phyloP scores from a whole-genome alignment of 2,888 invertebrate species.

The Drosophila aldrichi region DNA sequence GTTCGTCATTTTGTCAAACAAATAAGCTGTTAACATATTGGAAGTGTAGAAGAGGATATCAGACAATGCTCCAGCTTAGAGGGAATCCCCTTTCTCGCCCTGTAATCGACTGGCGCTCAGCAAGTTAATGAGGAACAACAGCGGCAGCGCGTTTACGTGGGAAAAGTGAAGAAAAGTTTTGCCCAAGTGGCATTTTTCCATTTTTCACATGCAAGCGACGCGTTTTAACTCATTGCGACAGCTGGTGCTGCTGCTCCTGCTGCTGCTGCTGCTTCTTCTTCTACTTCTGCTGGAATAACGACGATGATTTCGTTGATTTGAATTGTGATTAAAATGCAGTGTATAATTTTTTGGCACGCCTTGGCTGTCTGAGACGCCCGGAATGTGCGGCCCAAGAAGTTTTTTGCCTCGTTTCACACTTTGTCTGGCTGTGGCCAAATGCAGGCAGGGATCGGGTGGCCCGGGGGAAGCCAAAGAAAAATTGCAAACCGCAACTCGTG shows the following conservation, averaged over 20 bases:
- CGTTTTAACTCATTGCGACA: conserved; percentile 38
- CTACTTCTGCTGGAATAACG: conserved; percentile 66
- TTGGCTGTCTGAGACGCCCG: conserved; percentile 45
- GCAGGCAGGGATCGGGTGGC: conserved; percentile 6
- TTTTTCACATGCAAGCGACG: conserved; percentile 46
- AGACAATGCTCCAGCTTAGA: background rate
- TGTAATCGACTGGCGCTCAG: conserved; percentile 42
- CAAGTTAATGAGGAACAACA: conserved; percentile 64
- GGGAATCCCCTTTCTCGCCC: background rate
- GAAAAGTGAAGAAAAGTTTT: conserved; percentile 45
- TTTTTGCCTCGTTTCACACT: conserved; percentile 75
- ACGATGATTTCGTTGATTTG: conserved; percentile 82
- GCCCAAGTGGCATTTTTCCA: conserved; percentile 57
- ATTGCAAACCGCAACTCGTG: conserved; percentile 81
- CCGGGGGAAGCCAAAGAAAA: conserved; percentile 65
- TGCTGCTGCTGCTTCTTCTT: conserved; percentile 33
- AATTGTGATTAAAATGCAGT: conserved; percentile 83
- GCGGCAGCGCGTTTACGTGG: conserved; percentile 30
- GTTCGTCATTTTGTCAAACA: background rate
- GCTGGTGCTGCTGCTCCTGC: conserved; percentile 29
- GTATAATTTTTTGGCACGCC: conserved; percentile 73
- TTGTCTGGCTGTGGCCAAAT: conserved; percentile 61
- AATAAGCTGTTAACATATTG: background rate
- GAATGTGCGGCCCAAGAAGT: conserved; percentile 71
- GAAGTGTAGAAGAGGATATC: background rate